A percentile compares a stretch with the other conserved stretches of the same genome.
phyloP scores from a whole-genome alignment of 2,888 invertebrate species.

The Phalera bucephala region DNA sequence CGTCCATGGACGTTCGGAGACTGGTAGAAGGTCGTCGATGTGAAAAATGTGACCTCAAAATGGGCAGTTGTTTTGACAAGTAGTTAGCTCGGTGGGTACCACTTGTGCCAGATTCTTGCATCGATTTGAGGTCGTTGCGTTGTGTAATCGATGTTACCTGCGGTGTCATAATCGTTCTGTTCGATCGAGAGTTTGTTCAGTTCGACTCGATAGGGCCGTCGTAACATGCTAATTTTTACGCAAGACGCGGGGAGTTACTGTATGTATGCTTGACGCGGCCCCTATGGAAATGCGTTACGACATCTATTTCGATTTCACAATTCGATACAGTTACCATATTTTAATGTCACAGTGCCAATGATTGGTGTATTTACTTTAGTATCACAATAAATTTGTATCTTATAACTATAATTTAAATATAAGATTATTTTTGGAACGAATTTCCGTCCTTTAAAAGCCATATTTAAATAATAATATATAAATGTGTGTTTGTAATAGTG shows the following conservation, averaged over 20 bases:
- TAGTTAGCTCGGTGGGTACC: conserved; percentile 29
- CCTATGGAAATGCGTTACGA: conserved; percentile 25
- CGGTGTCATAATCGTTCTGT: conserved; percentile 27
- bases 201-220: conserved; percentile 27
- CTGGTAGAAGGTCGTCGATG: conserved; percentile 57
- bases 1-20: conserved; percentile 44
- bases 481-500: conserved; percentile 42
- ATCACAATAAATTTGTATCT: conserved; percentile 26
- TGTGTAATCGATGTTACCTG: conserved; percentile 36
- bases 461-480: conserved; percentile 42
- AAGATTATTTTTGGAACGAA: conserved; percentile 38
- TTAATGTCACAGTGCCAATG: conserved; percentile 27
- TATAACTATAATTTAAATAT: conserved; percentile 15
- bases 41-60: conserved; percentile 63
- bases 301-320: conserved; percentile 25
- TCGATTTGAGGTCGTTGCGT: conserved; percentile 38
- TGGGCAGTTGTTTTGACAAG: conserved; percentile 41
- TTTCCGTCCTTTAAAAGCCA: conserved; percentile 57
- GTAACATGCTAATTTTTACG: conserved; percentile 40
- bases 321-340: conserved; percentile 10
- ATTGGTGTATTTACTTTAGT: conserved; percentile 19
- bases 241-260: conserved; percentile 24
- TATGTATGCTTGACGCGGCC: conserved; percentile 27
- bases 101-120: conserved; percentile 39
- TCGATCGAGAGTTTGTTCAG: conserved; percentile 17